Evolutionary conservation across 2,797 vertebrate genomes (phyloP), one percentile per base, ranked within the genome.

Genomic region (Strix occidentalis): DNA sequence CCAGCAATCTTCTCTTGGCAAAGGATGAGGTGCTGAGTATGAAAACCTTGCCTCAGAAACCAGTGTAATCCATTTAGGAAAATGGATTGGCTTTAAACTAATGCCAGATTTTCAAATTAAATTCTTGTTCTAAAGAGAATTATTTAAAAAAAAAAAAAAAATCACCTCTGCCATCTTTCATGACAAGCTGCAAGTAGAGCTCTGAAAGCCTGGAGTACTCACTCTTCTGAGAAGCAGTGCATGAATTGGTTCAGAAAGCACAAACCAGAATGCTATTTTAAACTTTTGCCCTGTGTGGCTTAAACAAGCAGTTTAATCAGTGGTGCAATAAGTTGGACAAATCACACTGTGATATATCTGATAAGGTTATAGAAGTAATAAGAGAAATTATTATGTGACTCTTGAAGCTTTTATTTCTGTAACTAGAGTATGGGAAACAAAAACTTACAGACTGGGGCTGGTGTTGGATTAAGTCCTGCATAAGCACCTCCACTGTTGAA

Each of bases 31-130:
- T 77, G 76, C 57, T 8, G n/a, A 68, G 33, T 91, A 68, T 92
- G 65, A 95, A 94, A 93, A 85, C 19, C 31, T 82, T 90, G 70
- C 68, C 51, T 90, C 71, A 89, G 86, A 96, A 95, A 89, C 89
- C 35, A 90, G 65, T n/a, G n/a, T 94, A 80, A 88, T 93, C 87
- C 87, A 39, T 93, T 93, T 92, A 92, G 56, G 74, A 88, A 91
- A 93, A 86, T 65, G 33, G 41, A 90, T 79, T 91, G 66, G 35
- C 92, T 95, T 87, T 93, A 51, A 93, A 72, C 58, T 93, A 90
- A 87, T 93, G 57, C 88, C 4, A 37, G 48, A 53, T 74, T 94
- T 92, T 92, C 45, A 93, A 92, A 90, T 92, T 6, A 92, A 94
- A 68, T 77, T 90, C 3, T 57, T 77, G 56, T 93, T 96, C 66